phyloP scores from a whole-genome alignment of 1,140 invertebrate genomes.

The Meloidogyne hapla region DNA sequence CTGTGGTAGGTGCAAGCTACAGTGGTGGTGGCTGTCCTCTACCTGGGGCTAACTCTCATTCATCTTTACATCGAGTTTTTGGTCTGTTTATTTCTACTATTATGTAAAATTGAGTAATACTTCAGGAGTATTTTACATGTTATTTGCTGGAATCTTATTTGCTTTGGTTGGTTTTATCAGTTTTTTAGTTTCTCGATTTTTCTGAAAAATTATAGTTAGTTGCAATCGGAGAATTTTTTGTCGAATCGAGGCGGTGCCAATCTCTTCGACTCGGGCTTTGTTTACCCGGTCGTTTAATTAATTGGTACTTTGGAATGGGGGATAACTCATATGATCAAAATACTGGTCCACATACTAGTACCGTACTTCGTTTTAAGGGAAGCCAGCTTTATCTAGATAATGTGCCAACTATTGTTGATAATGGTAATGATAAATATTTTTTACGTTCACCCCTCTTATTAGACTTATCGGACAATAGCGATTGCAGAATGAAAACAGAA shows the following conservation, averaged over 20 bases:
- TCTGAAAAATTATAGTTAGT: conserved; percentile 38
- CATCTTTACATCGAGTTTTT: conserved; percentile 41
- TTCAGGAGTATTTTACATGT: conserved; percentile 56
- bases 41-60: conserved; percentile 18
- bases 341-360: not conserved
- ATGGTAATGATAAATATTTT: not conserved
- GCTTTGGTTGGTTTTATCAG: conserved; percentile 42
- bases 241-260: conserved; percentile 32
- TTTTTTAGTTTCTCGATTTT: not conserved
- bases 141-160: conserved; percentile 54
- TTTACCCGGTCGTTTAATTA: conserved; percentile 28
- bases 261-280: conserved; percentile 30
- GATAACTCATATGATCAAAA: not conserved
- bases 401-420: not conserved
- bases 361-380: not conserved
- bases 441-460: not conserved
- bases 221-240: conserved; percentile 46
- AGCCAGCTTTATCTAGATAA: conserved; percentile 27
- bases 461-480: not conserved
- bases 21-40: conserved; percentile 5
- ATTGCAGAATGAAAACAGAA: not conserved
- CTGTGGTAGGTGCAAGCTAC: not conserved
- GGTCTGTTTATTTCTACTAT: conserved; percentile 19
- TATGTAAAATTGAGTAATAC: not conserved
- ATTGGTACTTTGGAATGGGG: conserved; percentile 4